These are phyloP conservation scores for Pollenia griseotomentosa DNA, from an alignment of 2,888 invertebrate genomes.

Conservation along the genomic window DNA sequence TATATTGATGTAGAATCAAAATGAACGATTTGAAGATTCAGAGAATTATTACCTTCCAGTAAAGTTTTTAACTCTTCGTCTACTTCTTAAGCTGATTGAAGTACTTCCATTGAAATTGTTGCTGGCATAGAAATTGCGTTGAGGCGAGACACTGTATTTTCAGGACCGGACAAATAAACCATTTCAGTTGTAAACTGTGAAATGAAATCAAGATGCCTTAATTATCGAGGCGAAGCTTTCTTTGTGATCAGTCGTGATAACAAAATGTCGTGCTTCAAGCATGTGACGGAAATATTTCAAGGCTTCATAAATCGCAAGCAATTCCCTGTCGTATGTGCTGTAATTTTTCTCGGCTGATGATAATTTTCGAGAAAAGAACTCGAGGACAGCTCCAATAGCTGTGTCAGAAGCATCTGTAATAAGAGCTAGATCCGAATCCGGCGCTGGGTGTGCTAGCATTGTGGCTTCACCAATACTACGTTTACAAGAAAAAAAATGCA, in stretches of 20 bases:
- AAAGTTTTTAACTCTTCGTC: conserved; percentile 57
- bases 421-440: conserved; percentile 49
- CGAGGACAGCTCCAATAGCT: no score
- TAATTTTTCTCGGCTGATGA: conserved; percentile 32
- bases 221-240: conserved; percentile 80
- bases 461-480: no score
- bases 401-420: no score
- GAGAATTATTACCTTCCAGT: conserved; percentile 47
- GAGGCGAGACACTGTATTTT: conserved; percentile 75
- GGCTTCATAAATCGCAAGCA: conserved; percentile 67
- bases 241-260: conserved; percentile 74
- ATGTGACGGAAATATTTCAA: conserved; percentile 38
- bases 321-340: conserved; percentile 67
- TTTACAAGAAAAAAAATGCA: no score
- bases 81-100: conserved; percentile 25
- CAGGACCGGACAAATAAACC: conserved; percentile 61
- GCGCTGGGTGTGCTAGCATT: conserved; percentile 12
- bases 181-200: conserved; percentile 67
- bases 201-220: conserved; percentile 79
- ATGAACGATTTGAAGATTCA: conserved; percentile 44
- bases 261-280: conserved; percentile 62
- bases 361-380: no score
- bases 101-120: conserved; percentile 32
- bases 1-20: conserved; percentile 32
- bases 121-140: conserved; percentile 43